A percentile compares a stretch with the other conserved stretches of the same genome.
phyloP scores from a whole-genome alignment of 2,888 invertebrate genomes.

The Campoletis raptor region DNA sequence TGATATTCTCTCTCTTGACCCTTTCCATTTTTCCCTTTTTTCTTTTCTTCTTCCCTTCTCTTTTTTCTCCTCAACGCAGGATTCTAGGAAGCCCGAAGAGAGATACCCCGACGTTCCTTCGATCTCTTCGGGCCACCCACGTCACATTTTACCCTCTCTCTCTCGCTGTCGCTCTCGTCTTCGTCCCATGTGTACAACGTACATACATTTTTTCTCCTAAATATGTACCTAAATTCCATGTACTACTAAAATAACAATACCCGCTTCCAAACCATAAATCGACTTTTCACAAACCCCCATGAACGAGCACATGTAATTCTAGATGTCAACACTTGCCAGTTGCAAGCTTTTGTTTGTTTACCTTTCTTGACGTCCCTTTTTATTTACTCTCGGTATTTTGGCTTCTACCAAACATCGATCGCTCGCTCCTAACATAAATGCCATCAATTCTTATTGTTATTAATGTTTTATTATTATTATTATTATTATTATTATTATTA shows the following conservation, averaged over 20 bases:
- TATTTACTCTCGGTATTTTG: not conserved
- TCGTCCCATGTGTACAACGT: slow-evolving; percentile 35
- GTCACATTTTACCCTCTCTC: slow-evolving; percentile 73
- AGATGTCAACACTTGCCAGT: slow-evolving; percentile 1
- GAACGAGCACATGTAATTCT: slow-evolving; percentile 12
- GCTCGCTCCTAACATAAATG: not conserved
- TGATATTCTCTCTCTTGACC: slow-evolving; percentile 54
- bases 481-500: too few species aligned
- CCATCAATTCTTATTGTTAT: not conserved
- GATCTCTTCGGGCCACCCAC: slow-evolving; percentile 76
- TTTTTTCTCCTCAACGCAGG: slow-evolving; percentile 52
- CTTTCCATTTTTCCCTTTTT: slow-evolving; percentile 46
- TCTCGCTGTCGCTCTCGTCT: slow-evolving; percentile 59
- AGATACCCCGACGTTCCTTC: slow-evolving; percentile 65
- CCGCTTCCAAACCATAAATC: slow-evolving; percentile 2
- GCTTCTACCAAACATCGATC: not conserved
- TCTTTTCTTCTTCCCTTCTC: slow-evolving; percentile 17
- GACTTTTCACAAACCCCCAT: slow-evolving; percentile 1
- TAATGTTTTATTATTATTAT: not conserved
- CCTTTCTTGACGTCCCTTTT: not conserved
- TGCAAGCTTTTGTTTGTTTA: slow-evolving; percentile 1
- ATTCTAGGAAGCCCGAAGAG: slow-evolving; percentile 69
- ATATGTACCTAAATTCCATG: slow-evolving; percentile 12
- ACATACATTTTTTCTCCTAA: not conserved
- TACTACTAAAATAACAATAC: slow-evolving; percentile 14